phyloP scores from a whole-genome alignment of 2,888 invertebrate genomes.

The Pharmacophagus antenor region DNA sequence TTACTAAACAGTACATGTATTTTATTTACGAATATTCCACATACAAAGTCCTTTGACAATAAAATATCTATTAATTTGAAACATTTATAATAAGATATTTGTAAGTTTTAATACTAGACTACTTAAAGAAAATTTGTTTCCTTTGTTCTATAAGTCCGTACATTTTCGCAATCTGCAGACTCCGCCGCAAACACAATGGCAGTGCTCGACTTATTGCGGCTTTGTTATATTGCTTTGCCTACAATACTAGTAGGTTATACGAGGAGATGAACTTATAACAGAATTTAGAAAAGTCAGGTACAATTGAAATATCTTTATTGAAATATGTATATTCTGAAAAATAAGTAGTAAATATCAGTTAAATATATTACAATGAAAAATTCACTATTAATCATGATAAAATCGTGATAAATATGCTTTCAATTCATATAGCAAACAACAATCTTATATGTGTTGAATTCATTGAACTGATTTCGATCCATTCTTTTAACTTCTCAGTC shows the following conservation, averaged over 20 bases:
- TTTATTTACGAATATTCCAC: too few species aligned
- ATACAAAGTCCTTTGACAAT: too few species aligned
- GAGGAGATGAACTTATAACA: background rate
- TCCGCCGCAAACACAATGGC: slow-evolving; percentile 13
- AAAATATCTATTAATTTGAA: background rate
- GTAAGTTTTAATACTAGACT: slow-evolving; percentile 1
- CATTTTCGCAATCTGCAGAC: slow-evolving; percentile 17
- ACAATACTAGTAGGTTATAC: slow-evolving; percentile 1
- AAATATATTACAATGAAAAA: too few species aligned
- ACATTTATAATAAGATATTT: slow-evolving; percentile 1
- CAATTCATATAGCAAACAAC: background rate
- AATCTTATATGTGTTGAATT: background rate
- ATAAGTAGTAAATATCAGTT: too few species aligned
- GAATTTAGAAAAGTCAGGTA: background rate
- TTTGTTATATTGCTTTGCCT: slow-evolving; percentile 11
- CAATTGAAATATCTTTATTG: background rate
- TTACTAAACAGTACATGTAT: too few species aligned
- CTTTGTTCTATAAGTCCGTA: slow-evolving; percentile 16
- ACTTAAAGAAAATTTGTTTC: slow-evolving; percentile 16
- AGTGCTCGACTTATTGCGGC: slow-evolving; percentile 11
- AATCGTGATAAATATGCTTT: too few species aligned
- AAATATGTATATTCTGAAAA: too few species aligned
- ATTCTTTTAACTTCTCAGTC: background rate
- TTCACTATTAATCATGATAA: too few species aligned
- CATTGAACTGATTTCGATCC: background rate